Conservation (phyloP, 2,888 invertebrate species). For the Metopia argyrocephala region DNA sequence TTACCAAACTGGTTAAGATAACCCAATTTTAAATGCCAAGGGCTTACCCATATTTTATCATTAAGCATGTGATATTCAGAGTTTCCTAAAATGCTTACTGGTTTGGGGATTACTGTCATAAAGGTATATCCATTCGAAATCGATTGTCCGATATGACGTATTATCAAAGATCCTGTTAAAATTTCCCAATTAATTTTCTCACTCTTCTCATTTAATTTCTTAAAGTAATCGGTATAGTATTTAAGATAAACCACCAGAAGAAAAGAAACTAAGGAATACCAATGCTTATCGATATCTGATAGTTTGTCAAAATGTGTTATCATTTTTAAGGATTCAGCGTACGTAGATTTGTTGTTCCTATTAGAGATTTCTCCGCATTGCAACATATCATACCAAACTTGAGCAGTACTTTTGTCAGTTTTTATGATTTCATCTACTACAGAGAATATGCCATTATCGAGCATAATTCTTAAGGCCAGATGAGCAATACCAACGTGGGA, state of each 20-base stretch:
- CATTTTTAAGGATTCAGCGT: conserved; percentile 68
- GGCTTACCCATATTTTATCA: conserved; percentile 69
- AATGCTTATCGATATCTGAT: conserved; percentile 82
- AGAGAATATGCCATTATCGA: conserved; percentile 78
- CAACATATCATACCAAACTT: conserved; percentile 68
- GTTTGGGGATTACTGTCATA: conserved; percentile 75
- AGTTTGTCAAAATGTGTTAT: conserved; percentile 86
- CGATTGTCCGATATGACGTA: conserved; percentile 89
- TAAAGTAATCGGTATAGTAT: conserved; percentile 83
- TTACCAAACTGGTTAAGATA: conserved; percentile 69
- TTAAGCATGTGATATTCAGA: conserved; percentile 66
- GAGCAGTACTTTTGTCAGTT: neutral
- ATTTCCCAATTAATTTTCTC: conserved; percentile 78
- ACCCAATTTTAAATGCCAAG: conserved; percentile 69
- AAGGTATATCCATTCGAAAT: conserved; percentile 86
- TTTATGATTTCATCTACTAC: conserved; percentile 61
- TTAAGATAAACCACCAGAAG: conserved; percentile 84
- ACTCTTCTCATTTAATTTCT: conserved; percentile 76
- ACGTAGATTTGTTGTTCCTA: conserved; percentile 49
- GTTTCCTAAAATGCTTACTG: conserved; percentile 3
- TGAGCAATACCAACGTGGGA: conserved; percentile 88
- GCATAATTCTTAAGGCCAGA: conserved; percentile 84
- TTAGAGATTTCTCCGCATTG: conserved; percentile 1
- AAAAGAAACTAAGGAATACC: conserved; percentile 85
- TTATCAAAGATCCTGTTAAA: conserved; percentile 81